These are phyloP conservation scores for Melitaea athalia DNA, from an alignment of 2,888 invertebrate species.

Conservation along the genomic window DNA sequence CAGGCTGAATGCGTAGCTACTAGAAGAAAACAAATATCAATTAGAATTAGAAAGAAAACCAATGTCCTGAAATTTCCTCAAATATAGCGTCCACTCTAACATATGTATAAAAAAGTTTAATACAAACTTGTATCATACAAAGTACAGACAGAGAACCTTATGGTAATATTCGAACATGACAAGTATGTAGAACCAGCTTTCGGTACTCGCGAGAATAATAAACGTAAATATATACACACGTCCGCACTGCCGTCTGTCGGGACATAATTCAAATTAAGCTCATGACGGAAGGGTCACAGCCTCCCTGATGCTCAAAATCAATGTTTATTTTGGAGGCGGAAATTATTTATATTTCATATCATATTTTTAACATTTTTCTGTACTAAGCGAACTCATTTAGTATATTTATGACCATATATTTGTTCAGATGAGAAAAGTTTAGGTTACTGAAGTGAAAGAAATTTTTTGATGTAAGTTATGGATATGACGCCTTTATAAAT, in stretches of 20 bases:
- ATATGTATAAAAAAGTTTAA: not conserved
- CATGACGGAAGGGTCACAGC: slow-evolving; percentile 61
- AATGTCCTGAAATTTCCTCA: too few species aligned
- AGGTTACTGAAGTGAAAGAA: too few species aligned
- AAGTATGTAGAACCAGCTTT: slow-evolving; percentile 47
- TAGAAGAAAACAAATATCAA: too few species aligned
- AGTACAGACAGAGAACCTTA: not conserved
- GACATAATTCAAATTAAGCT: slow-evolving; percentile 78
- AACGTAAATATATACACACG: slow-evolving; percentile 62
- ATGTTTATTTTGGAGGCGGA: slow-evolving; percentile 18
- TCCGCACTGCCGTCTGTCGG: slow-evolving; percentile 56
- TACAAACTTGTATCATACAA: not conserved
- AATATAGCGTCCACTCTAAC: too few species aligned
- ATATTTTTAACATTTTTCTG: too few species aligned
- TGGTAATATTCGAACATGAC: slow-evolving; percentile 53
- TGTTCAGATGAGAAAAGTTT: too few species aligned
- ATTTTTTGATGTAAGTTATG: too few species aligned
- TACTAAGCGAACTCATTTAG: too few species aligned
- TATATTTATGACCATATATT: too few species aligned
- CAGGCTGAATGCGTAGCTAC: too few species aligned
- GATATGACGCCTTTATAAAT: too few species aligned
- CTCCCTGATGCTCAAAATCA: slow-evolving; percentile 18
- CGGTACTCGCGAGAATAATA: slow-evolving; percentile 49
- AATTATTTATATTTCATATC: slow-evolving; percentile 10
- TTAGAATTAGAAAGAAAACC: too few species aligned